Evolutionary conservation across 2,113 vertebrate species (phyloP), one percentile per base, ranked within the genome.

Genomic region (Pholis gunnellus): DNA sequence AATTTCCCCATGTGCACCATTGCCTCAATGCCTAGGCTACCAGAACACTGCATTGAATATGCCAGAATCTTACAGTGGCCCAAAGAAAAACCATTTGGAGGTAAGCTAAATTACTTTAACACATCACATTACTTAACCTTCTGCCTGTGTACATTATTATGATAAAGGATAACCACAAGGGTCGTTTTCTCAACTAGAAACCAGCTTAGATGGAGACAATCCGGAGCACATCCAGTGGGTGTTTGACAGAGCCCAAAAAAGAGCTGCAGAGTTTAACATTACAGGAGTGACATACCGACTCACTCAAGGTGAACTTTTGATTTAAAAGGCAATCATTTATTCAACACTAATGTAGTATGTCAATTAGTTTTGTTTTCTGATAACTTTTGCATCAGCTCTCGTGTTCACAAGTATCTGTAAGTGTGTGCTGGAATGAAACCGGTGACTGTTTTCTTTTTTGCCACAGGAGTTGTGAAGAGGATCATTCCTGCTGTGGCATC

Each of bases 1-100:
- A 99, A 99, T 94, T 99, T 99, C 86, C 98, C 98, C 46, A 98
- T 99, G 98, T 99, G 98, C 91, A 99, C 98, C 76, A 98, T 99
- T 86, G 98, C 98, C 0, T 98, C 98, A 1, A 99, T 99, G 98
- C 98, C 98, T 38, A 92, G 98, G 80, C 94, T 99, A 17, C 98
- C 98, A 52, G 98, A 99, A 78, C 98, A 99, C 52, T 99, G 98
- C 89, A 95, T 99, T 66, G 98, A 99, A 89, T 99, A 97, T 86
- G 97, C 96, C 79, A 94, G 97, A 90, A 96, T 99, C 87, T 66
- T 99, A 81, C 97, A 97, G 87, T 99, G 98, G 98, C 97, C 98
- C 34, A 99, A 98, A 94, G 97, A 99, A 5, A 96, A 97, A 36
- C 98, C 98, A 56, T 99, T 99, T 95, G 98, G 98, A 97, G 98